A percentile compares a stretch with the other conserved stretches of the same genome.
phyloP scores from a whole-genome alignment of 2,888 invertebrate species.

The Metalampra italica region DNA sequence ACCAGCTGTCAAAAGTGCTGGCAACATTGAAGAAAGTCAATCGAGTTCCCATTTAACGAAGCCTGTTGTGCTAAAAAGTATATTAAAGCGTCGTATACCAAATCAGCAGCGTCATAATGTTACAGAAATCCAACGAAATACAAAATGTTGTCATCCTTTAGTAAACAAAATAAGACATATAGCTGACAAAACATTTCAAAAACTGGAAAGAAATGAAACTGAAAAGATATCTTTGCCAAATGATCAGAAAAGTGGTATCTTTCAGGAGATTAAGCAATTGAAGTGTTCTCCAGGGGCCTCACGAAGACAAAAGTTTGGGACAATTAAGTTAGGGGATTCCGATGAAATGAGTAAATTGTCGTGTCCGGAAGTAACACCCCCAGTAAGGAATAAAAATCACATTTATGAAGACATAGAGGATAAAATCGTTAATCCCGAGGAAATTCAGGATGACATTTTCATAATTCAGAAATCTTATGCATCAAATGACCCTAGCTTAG shows the following conservation, averaged over 20 bases:
- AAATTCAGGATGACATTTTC: too few relatives aligned
- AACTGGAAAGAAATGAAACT: conserved; percentile 63
- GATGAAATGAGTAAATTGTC: conserved; percentile 73
- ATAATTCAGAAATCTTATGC: conserved; percentile 53
- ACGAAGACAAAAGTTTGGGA: conserved; percentile 72
- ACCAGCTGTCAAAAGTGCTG: conserved; percentile 30
- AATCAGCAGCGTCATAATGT: conserved; percentile 61
- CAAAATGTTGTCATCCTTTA: conserved; percentile 79
- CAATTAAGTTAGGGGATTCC: conserved; percentile 69
- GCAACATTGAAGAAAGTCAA: conserved; percentile 56
- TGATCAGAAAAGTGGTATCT: conserved; percentile 73
- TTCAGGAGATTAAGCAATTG: conserved; percentile 79
- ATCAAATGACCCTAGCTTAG: conserved; percentile 70
- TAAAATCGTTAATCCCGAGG: conserved; percentile 22
- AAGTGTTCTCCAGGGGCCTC: conserved; percentile 81
- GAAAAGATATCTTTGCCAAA: conserved; percentile 62
- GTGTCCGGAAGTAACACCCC: conserved; percentile 59
- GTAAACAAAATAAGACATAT: conserved; percentile 82
- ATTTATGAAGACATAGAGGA: conserved; percentile 81
- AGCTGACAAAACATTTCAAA: conserved; percentile 79
- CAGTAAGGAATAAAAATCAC: conserved; percentile 78
- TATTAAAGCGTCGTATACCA: conserved; percentile 72
- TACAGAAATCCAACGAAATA: conserved; percentile 69
- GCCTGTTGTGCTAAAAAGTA: conserved; percentile 65
- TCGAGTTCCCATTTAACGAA: conserved; percentile 41